These are phyloP conservation scores for Carassius auratus DNA, from an alignment of 2,113 vertebrate species.

Conservation along the genomic window DNA sequence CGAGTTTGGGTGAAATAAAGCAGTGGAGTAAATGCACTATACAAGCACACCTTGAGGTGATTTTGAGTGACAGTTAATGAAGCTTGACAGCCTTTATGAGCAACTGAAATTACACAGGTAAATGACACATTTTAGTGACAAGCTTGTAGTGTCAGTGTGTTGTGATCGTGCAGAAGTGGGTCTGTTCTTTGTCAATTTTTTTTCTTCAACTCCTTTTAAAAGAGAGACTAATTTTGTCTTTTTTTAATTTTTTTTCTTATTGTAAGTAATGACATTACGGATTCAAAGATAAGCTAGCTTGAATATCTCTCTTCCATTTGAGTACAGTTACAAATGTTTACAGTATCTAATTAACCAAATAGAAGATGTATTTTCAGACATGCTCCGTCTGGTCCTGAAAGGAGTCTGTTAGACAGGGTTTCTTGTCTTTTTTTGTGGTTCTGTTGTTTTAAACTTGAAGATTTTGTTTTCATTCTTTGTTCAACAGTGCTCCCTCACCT, in stretches of 20 bases:
- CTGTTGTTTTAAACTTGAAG: too few relatives aligned
- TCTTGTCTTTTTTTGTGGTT: too few relatives aligned
- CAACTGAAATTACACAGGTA: not conserved
- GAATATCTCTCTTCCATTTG: too few relatives aligned
- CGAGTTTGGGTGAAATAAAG: not conserved
- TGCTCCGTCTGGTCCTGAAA: too few relatives aligned
- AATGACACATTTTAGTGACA: constrained; percentile 28
- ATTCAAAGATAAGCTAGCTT: too few relatives aligned
- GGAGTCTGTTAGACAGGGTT: too few relatives aligned
- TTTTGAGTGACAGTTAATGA: constrained; percentile 9
- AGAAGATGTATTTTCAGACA: too few relatives aligned
- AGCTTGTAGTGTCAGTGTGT: constrained; percentile 60
- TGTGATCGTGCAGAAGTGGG: constrained; percentile 69
- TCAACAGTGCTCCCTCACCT: too few relatives aligned
- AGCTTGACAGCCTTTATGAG: constrained; percentile 38
- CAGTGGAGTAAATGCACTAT: constrained; percentile 17
- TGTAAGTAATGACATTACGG: too few relatives aligned
- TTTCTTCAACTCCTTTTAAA: constrained; percentile 64
- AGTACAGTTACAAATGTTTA: too few relatives aligned
- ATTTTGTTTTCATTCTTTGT: too few relatives aligned
- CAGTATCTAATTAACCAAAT: too few relatives aligned
- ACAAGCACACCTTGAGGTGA: constrained; percentile 12
- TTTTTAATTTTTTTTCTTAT: not conserved
- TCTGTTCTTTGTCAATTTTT: constrained; percentile 45
- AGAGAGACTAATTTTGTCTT: constrained; percentile 68